Conservation (phyloP, 2,113 vertebrate species). For the Boleophthalmus pectinirostris region DNA sequence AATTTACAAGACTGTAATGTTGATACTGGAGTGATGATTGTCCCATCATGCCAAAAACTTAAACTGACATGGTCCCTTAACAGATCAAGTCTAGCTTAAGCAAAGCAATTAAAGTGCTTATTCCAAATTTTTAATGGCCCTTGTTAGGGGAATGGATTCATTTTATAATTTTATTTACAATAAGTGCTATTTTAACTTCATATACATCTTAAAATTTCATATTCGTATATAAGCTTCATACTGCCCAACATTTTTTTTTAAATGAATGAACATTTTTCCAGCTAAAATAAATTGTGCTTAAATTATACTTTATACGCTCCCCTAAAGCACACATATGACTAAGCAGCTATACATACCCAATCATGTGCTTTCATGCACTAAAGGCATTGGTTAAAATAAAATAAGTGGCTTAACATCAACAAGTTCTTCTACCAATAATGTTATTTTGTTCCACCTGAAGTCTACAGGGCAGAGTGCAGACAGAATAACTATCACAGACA, state of each 20-base stretch:
- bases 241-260: not conserved
- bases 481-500: not conserved
- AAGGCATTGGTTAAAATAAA: constrained; percentile 23
- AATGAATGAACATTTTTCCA: constrained; percentile 13
- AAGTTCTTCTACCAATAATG: not conserved
- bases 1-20: not conserved
- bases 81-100: constrained; percentile 65
- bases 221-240: not conserved
- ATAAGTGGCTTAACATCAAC: constrained; percentile 1
- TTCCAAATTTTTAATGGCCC: constrained; percentile 30
- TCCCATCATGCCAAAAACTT: constrained; percentile 50
- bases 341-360: constrained; percentile 22
- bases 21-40: constrained; percentile 57
- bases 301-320: constrained; percentile 21
- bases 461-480: not conserved
- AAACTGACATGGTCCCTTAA: constrained; percentile 34
- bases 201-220: not conserved
- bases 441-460: not conserved
- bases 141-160: constrained; percentile 13
- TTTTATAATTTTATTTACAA: constrained; percentile 7
- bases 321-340: constrained; percentile 17
- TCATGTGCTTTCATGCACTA: constrained; percentile 36
- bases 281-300: constrained; percentile 62
- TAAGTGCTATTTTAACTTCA: constrained; percentile 13
- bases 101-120: constrained; percentile 72